Conservation (phyloP, 2,113 vertebrate species). For the Tychaedon coryphoeus region DNA sequence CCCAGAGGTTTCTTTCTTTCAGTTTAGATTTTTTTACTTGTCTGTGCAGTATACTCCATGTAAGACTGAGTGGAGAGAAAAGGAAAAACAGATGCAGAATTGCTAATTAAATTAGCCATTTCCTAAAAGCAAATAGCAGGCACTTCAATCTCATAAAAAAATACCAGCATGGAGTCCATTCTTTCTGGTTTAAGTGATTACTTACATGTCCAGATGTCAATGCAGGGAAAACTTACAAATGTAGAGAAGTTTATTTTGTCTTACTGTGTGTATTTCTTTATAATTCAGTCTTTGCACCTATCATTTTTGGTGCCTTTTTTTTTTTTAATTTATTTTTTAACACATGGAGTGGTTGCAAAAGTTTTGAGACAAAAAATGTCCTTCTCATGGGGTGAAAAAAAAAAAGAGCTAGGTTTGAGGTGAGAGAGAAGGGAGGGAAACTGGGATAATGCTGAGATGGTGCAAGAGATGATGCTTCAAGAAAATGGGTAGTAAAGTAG, state of each 20-base stretch:
- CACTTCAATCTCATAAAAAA: not conserved
- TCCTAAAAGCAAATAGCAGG: constrained; percentile 8
- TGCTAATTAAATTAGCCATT: constrained; percentile 4
- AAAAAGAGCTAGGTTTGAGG: not conserved
- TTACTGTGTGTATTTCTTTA: not conserved
- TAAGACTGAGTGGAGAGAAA: not conserved
- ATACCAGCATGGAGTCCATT: not conserved
- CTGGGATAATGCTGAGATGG: not conserved
- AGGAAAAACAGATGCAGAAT: not conserved
- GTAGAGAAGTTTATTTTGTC: not conserved
- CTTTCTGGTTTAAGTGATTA: not conserved
- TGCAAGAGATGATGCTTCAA: not conserved
- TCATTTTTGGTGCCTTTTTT: not conserved
- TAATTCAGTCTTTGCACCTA: not conserved
- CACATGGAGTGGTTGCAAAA: not conserved
- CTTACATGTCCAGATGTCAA: not conserved
- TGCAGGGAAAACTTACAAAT: not conserved
- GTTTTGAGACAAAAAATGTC: not conserved
- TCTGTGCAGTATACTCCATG: not conserved
- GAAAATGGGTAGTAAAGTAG: not conserved
- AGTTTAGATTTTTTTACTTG: not conserved
- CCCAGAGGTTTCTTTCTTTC: not conserved
- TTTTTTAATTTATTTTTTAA: not conserved
- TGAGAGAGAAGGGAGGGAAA: not conserved
- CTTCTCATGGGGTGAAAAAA: not conserved